phyloP scores from a whole-genome alignment of 1,140 invertebrate genomes.

The Drosophila pruinosa region DNA sequence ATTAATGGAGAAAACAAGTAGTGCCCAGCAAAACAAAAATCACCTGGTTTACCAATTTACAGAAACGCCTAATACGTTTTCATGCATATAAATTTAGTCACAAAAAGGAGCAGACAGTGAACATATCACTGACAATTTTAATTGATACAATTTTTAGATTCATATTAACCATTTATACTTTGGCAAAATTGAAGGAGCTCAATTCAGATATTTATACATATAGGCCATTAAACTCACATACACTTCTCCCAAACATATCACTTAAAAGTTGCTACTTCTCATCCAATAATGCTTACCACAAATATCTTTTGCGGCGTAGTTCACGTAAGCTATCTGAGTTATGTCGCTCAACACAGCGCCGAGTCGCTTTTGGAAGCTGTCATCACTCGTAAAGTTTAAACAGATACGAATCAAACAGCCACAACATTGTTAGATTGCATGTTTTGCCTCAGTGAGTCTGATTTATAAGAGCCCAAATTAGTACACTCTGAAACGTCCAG shows the following conservation, averaged over 20 bases:
- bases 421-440: background rate
- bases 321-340: background rate
- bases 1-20: conserved; percentile 49
- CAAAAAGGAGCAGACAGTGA: conserved; percentile 18
- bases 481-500: background rate
- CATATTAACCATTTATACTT: background rate
- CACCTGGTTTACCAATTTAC: conserved; percentile 60
- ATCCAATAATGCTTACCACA: background rate
- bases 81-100: conserved; percentile 70
- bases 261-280: background rate
- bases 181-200: background rate
- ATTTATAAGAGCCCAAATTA: conserved; percentile 33
- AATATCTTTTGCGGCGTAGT: conserved; percentile 22
- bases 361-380: conserved; percentile 29
- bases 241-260: no score
- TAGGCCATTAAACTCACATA: background rate
- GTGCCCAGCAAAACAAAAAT: conserved; percentile 51
- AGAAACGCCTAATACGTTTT: conserved; percentile 72
- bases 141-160: conserved; percentile 18
- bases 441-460: conserved; percentile 18
- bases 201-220: background rate
- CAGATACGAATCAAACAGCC: conserved; percentile 23
- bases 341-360: background rate
- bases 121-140: conserved; percentile 1
- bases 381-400: background rate